These are phyloP conservation scores for Ornithoptera alexandrae DNA, from an alignment of 2,888 invertebrate genomes.

Conservation along the genomic window DNA sequence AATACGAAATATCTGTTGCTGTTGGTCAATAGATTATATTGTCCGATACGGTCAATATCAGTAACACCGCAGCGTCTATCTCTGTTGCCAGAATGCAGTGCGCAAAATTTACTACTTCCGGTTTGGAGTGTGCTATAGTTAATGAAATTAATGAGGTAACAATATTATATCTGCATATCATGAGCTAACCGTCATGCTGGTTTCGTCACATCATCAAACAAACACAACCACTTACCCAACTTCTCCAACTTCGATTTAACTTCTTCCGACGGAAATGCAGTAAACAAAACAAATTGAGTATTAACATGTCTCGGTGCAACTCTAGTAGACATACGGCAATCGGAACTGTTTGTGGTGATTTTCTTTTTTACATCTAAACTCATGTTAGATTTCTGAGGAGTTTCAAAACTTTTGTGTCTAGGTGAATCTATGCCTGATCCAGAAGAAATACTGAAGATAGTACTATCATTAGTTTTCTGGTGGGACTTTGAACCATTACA, in stretches of 20 bases:
- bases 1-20: no score
- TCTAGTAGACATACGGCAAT: slow-evolving; percentile 37
- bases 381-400: slow-evolving; percentile 42
- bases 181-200: no score
- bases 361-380: slow-evolving; percentile 48
- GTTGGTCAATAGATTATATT: no score
- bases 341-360: slow-evolving; percentile 37
- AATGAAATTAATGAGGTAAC: no score
- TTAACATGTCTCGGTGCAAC: slow-evolving; percentile 46
- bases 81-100: no score
- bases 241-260: slow-evolving; percentile 56
- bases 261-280: slow-evolving; percentile 58
- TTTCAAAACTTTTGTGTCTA: slow-evolving; percentile 43
- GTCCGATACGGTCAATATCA: no score
- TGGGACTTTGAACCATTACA: slow-evolving; percentile 8
- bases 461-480: slow-evolving; percentile 46
- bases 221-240: slow-evolving; percentile 50
- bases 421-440: slow-evolving; percentile 51
- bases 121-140: no score
- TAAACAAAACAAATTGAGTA: slow-evolving; percentile 60
- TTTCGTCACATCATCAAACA: no score
- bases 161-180: no score
- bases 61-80: no score
- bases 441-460: slow-evolving; percentile 55
- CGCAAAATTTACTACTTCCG: no score